phyloP scores from a whole-genome alignment of 2,888 invertebrate genomes.

The Neria commutata region DNA sequence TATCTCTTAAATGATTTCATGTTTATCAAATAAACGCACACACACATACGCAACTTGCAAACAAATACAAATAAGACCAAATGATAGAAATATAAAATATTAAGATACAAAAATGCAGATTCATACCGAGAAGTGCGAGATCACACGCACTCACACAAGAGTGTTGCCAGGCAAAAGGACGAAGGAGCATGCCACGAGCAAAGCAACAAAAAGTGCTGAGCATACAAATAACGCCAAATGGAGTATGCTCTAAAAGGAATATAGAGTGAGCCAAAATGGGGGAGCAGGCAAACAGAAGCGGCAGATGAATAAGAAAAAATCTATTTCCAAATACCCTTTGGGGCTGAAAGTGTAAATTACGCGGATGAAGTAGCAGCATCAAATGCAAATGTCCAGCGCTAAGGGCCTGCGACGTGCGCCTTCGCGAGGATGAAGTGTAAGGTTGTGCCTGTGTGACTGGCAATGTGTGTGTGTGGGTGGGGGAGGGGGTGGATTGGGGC shows the following conservation, averaged over 20 bases:
- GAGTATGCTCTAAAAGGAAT: slow-evolving; percentile 1
- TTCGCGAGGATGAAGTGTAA: too few species aligned
- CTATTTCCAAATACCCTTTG: slow-evolving; percentile 24
- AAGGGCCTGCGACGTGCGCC: too few species aligned
- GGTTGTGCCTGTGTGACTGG: neutral
- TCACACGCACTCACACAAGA: slow-evolving; percentile 1
- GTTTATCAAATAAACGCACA: slow-evolving; percentile 18
- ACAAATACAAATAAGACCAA: slow-evolving; percentile 9
- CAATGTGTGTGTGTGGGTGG: neutral
- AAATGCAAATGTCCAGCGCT: slow-evolving; percentile 19
- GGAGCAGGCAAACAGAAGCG: neutral
- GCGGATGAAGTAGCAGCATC: slow-evolving; percentile 9
- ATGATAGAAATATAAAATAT: slow-evolving; percentile 1
- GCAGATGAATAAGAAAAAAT: too few species aligned
- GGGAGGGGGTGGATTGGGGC: slow-evolving; percentile 1
- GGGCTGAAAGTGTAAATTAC: slow-evolving; percentile 22
- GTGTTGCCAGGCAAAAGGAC: neutral
- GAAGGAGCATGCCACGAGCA: neutral
- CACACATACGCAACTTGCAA: neutral
- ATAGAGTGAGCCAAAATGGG: neutral
- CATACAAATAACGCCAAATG: slow-evolving; percentile 26
- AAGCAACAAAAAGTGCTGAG: slow-evolving; percentile 9
- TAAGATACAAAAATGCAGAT: slow-evolving; percentile 11
- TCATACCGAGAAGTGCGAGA: slow-evolving; percentile 10
- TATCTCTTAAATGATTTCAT: slow-evolving; percentile 22